These are phyloP conservation scores for Oncorhynchus gorbuscha DNA, from an alignment of 2,113 vertebrate species.

Conservation along the genomic window DNA sequence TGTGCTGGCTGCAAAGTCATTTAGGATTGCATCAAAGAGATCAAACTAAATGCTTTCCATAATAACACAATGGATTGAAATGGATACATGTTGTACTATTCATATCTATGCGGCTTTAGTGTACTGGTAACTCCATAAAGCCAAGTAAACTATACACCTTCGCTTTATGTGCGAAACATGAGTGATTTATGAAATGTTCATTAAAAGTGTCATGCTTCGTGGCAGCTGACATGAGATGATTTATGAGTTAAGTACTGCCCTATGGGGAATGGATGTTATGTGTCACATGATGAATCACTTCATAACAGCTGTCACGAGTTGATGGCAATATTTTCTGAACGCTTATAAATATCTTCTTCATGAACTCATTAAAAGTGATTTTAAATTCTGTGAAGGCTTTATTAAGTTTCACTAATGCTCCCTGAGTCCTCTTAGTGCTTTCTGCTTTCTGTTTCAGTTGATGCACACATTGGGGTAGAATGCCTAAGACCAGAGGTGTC, in stretches of 20 bases:
- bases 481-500: neutral
- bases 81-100: neutral
- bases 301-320: neutral
- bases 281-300: conserved; percentile 5
- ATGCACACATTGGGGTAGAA: neutral
- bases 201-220: neutral
- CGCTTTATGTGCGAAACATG: neutral
- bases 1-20: neutral
- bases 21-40: neutral
- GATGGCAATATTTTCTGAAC: neutral
- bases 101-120: neutral
- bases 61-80: neutral
- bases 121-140: neutral
- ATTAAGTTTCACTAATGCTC: neutral
- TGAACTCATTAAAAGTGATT: neutral
- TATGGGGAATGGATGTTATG: neutral
- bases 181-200: neutral
- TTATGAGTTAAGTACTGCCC: neutral
- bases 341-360: neutral
- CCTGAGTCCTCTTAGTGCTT: neutral
- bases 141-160: neutral
- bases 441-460: neutral
- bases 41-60: neutral
- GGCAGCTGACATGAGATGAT: conserved; percentile 5
- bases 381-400: neutral